Base-by-base conservation (phyloP, 2,888 invertebrate genomes). In the Pachycephus smyrnensis region DNA sequence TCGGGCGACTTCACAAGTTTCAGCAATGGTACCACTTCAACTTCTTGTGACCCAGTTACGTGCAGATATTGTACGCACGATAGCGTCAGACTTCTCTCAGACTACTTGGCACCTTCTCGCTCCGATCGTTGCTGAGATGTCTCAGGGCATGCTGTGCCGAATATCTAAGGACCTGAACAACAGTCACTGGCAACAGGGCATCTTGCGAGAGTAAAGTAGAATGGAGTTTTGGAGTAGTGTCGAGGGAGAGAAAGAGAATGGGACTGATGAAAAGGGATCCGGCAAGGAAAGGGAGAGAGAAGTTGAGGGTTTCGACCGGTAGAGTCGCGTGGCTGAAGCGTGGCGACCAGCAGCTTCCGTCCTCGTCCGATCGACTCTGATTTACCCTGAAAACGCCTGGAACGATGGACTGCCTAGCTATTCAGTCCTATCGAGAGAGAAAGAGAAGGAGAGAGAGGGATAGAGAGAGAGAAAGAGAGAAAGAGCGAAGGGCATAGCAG, bases 301-400 rank as follows among this genome's bases (percentile, higher is more conserved):
- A 23, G 23, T 55, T 9, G 55, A 55, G 55, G 55, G 33, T 71
- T 71, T 74, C 3, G 32, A 36, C 36, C 74, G 36, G 35, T 36
- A 23, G 84, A 84, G 89, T 89, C 89, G 89, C 89, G 89, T 89
- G 89, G 87, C 89, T 84, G 87, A 85, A 89, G 89, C 88, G 89
- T 89, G 89, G 86, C 88, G 80, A 55, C 55, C 55, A 23, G 77
- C 73, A 76, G 31, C 71, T 76, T 80, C 81, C 82, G 78, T 86
- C 84, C 82, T 86, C 76, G 75, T 83, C 79, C 79, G 81, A 82
- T 83, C 79, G 30, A 77, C 79, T 76, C 76, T 79, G 76, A 75
- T 78, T 80, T 76, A 69, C 76, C 78, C 76, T 81, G 80, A 55
- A 75, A 78, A 79, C 77, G 76, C 81, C 80, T 80, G 73, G 77